Evolutionary conservation across 1,140 invertebrate genomes (phyloP), one percentile per base, ranked within the genome.

Genomic region (Drosophila sp.): DNA sequence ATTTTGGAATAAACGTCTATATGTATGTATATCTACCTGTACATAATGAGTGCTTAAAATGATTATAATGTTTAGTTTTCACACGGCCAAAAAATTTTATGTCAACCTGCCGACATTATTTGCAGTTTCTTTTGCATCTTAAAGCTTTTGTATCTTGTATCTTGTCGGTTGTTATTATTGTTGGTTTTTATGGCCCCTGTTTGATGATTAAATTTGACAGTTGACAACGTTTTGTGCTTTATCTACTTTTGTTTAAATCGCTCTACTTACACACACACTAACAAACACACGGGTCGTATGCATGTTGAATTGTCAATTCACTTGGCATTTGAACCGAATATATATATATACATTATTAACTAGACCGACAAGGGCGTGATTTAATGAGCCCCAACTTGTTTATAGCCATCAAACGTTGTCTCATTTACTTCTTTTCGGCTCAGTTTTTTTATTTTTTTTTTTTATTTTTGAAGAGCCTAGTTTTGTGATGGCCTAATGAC

Each of bases 191-290:
- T 80, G 38, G 82, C 62, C 67, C 29, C 64, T 60, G 67, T 68
- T 85, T 84, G 85, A 76, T 87, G 83, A 87, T 86, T 83, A 79
- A 82, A 87, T 87, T 86, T 86, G 82, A 86, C 82, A 86, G 83
- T 87, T 87, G 82, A 86, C 82, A 86, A 81, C 83, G 66, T 87
- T 87, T 87, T 69, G 44, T 60, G 70, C 56, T 66, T 73, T 79
- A 79, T 79, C 76, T 71, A 60, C 47, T n/a, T 72, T 50, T 69
- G 35, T 54, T 72, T 23, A 54, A 64, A 78, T 72, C 70, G 58
- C 69, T 63, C 63, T 69, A 72, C 63, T 79, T 79, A 61, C 54
- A 64, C 29, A 40, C 17, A 38, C 57, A 38, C n/a, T 40, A 17
- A 60, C 30, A 38, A 5, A 32, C 30, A 25, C 30, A 6, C 33